These are phyloP conservation scores for Metacarcinus magister DNA, from an alignment of 2,888 invertebrate species.

Conservation along the genomic window DNA sequence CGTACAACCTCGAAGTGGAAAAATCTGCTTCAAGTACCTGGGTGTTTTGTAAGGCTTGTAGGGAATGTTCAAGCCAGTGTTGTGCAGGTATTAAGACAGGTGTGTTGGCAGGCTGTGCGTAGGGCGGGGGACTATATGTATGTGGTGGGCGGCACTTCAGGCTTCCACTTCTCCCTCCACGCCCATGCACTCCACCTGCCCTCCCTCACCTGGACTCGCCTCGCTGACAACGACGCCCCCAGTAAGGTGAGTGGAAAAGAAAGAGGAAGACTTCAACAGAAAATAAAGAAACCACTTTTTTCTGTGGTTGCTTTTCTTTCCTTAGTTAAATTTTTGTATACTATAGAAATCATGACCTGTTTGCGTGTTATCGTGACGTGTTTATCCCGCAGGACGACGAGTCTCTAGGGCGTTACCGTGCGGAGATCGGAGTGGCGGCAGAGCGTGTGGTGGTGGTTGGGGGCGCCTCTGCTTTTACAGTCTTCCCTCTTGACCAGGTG, in stretches of 20 bases:
- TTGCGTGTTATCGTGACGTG: no score
- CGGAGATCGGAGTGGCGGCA: conserved; percentile 28
- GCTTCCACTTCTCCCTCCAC: conserved; percentile 74
- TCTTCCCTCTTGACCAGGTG: conserved; percentile 58
- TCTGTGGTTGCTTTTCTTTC: neutral
- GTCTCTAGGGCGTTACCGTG: conserved; percentile 18
- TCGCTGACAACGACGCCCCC: conserved; percentile 31
- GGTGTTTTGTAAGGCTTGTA: no score
- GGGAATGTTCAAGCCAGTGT: no score
- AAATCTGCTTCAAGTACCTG: no score
- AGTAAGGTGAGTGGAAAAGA: neutral
- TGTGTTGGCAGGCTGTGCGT: conserved; percentile 63
- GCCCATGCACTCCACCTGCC: conserved; percentile 76
- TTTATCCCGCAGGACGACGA: conserved; percentile 13
- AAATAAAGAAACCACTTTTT: neutral
- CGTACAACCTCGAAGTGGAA: no score
- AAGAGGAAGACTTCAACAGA: neutral
- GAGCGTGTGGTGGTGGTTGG: conserved; percentile 57
- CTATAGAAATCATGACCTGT: no score
- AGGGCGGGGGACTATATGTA: conserved; percentile 65
- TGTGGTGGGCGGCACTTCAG: conserved; percentile 71
- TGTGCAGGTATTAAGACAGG: no score
- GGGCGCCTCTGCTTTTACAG: neutral
- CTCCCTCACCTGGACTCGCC: conserved; percentile 63
- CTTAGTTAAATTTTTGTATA: neutral